Percentiles rank a stretch among this genome's conserved stretches.
Conservation (phyloP, 2,888 invertebrate species). For the Notodonta ziczac region DNA sequence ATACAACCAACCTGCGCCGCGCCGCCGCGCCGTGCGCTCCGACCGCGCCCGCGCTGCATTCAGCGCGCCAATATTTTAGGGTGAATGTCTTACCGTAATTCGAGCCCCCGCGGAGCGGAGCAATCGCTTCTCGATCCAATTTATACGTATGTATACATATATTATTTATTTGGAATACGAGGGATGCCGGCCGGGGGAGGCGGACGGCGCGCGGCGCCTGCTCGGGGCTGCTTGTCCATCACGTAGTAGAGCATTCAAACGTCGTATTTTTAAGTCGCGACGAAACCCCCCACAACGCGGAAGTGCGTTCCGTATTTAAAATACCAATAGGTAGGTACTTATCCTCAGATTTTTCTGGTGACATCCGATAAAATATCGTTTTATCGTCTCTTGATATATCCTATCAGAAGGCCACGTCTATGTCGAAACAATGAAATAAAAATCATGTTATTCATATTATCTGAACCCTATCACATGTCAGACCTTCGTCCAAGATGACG, state of each 20-base stretch:
- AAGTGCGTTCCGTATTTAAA: slow-evolving; percentile 19
- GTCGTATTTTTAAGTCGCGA: slow-evolving; percentile 21
- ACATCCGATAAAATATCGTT: too few species aligned
- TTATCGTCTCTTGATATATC: too few species aligned
- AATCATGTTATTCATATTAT: too few species aligned
- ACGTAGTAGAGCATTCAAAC: slow-evolving; percentile 34
- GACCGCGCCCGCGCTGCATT: slow-evolving; percentile 10
- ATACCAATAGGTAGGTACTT: neutral
- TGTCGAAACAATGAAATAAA: too few species aligned
- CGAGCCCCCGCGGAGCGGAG: slow-evolving; percentile 37
- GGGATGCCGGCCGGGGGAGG: slow-evolving; percentile 7
- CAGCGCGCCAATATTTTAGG: slow-evolving; percentile 43
- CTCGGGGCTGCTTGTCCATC: slow-evolving; percentile 26
- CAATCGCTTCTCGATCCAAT: slow-evolving; percentile 46
- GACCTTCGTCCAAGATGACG: too few species aligned
- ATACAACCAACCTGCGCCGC: neutral
- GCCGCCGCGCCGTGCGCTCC: slow-evolving; percentile 4
- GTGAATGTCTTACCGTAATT: slow-evolving; percentile 45
- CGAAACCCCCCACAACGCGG: slow-evolving; percentile 17
- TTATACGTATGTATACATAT: slow-evolving; percentile 40
- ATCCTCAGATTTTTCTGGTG: neutral
- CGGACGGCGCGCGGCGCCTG: slow-evolving; percentile 7
- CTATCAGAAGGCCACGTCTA: too few species aligned
- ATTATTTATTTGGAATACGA: slow-evolving; percentile 41
- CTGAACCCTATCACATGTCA: too few species aligned